Conservation (phyloP, 2,888 invertebrate species). For the Pachymerium ferrugineum region DNA sequence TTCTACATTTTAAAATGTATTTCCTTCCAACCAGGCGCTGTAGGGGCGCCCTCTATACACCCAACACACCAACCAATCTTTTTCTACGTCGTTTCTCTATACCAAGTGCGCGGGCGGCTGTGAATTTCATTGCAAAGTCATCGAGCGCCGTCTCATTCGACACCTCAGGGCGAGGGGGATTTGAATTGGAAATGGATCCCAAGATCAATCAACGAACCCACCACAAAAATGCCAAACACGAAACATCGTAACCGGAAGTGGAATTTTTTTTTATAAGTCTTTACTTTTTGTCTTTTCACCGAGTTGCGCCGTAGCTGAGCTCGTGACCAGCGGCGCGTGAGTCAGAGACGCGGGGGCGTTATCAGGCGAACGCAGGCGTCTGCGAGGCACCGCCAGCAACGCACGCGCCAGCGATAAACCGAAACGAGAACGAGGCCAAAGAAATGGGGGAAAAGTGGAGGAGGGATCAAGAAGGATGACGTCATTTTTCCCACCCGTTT, state of each 20-base stretch:
- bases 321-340: constrained; percentile 8
- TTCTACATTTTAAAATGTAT: constrained; percentile 9
- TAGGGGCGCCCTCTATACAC: background rate
- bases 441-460: background rate
- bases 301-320: background rate
- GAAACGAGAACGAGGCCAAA: constrained; percentile 9
- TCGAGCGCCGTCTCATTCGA: background rate
- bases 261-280: background rate
- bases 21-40: background rate
- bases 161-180: constrained; percentile 3
- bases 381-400: constrained; percentile 9
- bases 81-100: background rate
- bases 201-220: background rate
- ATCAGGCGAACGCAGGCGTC: constrained; percentile 4
- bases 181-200: constrained; percentile 13
- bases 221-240: constrained; percentile 13
- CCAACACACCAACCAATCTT: background rate
- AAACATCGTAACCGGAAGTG: background rate
- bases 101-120: background rate
- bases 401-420: constrained; percentile 13
- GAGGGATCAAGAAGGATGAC: background rate
- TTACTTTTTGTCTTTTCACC: background rate
- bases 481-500: background rate
- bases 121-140: constrained; percentile 13
- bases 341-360: constrained; percentile 8